phyloP scores from a whole-genome alignment of 2,888 invertebrate species.

The Salpingus planirostris region DNA sequence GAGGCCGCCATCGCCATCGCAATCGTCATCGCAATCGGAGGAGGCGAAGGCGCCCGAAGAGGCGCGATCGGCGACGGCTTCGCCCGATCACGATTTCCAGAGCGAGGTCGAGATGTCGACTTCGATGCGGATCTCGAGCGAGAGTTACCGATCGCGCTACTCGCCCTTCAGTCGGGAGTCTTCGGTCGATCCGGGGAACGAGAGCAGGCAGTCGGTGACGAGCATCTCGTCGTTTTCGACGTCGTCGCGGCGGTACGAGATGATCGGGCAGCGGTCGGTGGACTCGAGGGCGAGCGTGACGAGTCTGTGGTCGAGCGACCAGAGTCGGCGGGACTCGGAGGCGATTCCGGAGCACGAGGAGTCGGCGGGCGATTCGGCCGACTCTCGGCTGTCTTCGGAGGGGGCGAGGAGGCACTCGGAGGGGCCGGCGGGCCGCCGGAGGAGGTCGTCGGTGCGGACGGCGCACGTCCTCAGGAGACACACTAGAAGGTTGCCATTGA shows the following conservation, averaged over 20 bases:
- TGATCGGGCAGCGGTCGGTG: conserved; percentile 40
- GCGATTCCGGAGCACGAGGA: conserved; percentile 41
- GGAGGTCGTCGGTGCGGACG: conserved; percentile 34
- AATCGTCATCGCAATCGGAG: conserved; percentile 26
- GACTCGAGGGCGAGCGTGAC: conserved; percentile 41
- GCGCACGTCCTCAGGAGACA: conserved; percentile 39
- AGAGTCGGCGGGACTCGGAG: conserved; percentile 38
- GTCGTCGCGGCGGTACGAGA: conserved; percentile 40
- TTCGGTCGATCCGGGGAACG: conserved; percentile 39
- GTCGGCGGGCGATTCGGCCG: conserved; percentile 36
- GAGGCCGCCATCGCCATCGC: conserved; percentile 23
- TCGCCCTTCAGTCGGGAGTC: conserved; percentile 39
- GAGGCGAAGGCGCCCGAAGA: conserved; percentile 44
- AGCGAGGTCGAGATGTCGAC: conserved; percentile 32
- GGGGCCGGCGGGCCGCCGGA: conserved; percentile 26
- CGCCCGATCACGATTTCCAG: conserved; percentile 34
- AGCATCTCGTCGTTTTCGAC: conserved; percentile 40
- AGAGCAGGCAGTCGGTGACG: conserved; percentile 40
- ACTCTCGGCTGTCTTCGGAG: conserved; percentile 30
- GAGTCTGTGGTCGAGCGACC: conserved; percentile 39
- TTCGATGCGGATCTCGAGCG: conserved; percentile 31
- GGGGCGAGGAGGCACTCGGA: conserved; percentile 36
- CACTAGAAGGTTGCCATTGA: conserved; percentile 47
- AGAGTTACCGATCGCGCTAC: conserved; percentile 33
- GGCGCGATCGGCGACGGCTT: conserved; percentile 29